Conservation (phyloP, 2,797 vertebrate species). For the Pygocentrus nattereri region DNA sequence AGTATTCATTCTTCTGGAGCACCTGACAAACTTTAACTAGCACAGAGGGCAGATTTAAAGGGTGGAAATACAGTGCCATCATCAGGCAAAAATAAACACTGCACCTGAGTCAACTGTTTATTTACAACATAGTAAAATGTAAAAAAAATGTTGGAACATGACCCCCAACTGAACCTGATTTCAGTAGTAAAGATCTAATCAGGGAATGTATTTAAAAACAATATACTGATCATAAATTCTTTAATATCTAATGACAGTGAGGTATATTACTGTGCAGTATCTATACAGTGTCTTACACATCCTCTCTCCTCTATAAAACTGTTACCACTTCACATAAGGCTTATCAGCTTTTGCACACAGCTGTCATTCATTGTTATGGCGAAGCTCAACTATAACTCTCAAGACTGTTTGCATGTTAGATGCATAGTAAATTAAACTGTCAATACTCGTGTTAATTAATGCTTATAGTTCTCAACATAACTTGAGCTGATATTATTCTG, state of each 20-base stretch:
- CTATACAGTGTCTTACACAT: constrained; percentile 41
- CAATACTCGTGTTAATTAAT: not conserved
- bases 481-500: too few species aligned
- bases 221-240: constrained; percentile 18
- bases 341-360: constrained; percentile 2
- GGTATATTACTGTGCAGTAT: constrained; percentile 53
- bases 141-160: fast-evolving
- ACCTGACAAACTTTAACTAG: not conserved
- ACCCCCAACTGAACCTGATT: not conserved
- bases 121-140: too few species aligned
- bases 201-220: constrained; percentile 4
- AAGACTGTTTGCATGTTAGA: too few species aligned
- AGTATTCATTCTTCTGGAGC: not conserved
- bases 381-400: not conserved
- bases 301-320: constrained; percentile 21
- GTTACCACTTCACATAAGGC: not conserved
- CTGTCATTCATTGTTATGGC: not conserved
- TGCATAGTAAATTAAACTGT: too few species aligned
- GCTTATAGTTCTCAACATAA: too few species aligned
- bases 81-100: constrained; percentile 15
- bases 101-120: too few species aligned
- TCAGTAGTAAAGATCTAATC: not conserved
- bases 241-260: constrained; percentile 33
- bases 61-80: constrained; percentile 46
- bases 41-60: not conserved